Evolutionary conservation across 2,888 invertebrate genomes (phyloP).

Genomic region (Capitulum mitella): DNA sequence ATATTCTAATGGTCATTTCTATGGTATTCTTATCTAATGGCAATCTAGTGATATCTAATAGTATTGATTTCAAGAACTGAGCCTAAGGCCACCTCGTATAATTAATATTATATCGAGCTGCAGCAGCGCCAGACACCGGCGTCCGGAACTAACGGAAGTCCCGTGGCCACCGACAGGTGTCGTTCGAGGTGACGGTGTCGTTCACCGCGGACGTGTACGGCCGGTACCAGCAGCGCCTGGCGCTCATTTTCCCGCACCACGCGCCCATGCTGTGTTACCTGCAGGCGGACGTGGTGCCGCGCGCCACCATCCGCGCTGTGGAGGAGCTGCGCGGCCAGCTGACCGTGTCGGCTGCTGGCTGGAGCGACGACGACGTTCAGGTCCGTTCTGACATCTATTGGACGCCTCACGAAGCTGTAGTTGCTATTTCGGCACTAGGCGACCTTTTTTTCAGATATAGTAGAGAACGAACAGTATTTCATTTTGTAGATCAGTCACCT

Average conservation of each 20-base stretch:
- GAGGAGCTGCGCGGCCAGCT: neutral
- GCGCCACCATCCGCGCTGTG: neutral
- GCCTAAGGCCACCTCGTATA: too few relatives aligned
- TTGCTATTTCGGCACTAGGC: too few relatives aligned
- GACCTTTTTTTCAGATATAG: too few relatives aligned
- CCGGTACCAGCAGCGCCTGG: neutral
- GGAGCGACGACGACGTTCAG: neutral
- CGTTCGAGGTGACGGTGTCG: neutral
- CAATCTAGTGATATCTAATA: too few relatives aligned
- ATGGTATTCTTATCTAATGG: too few relatives aligned
- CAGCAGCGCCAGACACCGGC: neutral
- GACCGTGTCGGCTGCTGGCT: neutral
- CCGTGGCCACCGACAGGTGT: neutral
- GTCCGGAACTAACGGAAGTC: too few relatives aligned
- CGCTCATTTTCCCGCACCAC: constrained; percentile 2
- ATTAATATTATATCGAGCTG: too few relatives aligned
- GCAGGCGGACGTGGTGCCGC: neutral
- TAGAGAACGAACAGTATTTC: too few relatives aligned
- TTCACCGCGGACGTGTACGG: constrained; percentile 15
- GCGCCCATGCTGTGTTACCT: constrained; percentile 12
- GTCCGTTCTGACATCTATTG: neutral
- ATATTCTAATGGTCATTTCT: too few relatives aligned
- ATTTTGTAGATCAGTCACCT: too few relatives aligned
- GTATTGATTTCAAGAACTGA: too few relatives aligned
- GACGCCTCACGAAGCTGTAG: too few relatives aligned